These are phyloP conservation scores for human (Homo sapiens) DNA, from an alignment of 2,113 vertebrate genomes.

Conservation along the genomic window GRCh38 chr17:29561501-29562000, in stretches of 20 bases:
- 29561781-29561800: not conserved
- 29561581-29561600: slow-evolving; percentile 31
- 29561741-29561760: not conserved
- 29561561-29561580: slow-evolving; percentile 43
- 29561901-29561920: not conserved
- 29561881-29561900: not conserved
- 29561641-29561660: not conserved
- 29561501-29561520: slow-evolving; percentile 34
- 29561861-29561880: not conserved
- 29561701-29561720: not conserved
- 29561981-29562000: not conserved
- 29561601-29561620: not conserved
- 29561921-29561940: not conserved
- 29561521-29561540: not conserved
- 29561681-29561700: slow-evolving; percentile 23
- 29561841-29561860: slow-evolving; percentile 2
- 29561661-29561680: not conserved
- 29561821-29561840: not conserved
- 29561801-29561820: not conserved
- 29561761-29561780: not conserved
- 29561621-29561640: not conserved
- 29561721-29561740: not conserved
- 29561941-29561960: not conserved
- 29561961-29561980: not conserved
- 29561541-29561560: not conserved